Base-by-base conservation (phyloP, 2,888 invertebrate genomes). In the Conomelus anceps region DNA sequence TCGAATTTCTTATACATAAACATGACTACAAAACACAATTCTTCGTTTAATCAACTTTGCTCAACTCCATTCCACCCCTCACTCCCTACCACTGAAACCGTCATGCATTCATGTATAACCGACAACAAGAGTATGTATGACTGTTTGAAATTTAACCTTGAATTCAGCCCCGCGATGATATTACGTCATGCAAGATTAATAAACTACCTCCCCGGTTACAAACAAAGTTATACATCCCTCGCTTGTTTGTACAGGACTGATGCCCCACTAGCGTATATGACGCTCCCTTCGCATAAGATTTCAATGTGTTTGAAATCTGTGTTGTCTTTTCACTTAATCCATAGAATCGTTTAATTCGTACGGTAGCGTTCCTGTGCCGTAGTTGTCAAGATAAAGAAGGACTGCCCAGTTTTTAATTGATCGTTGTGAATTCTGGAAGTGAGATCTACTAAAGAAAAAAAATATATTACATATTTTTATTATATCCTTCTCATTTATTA, bases 1-100 rank as follows among this genome's bases (percentile, higher is more conserved):
- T 26, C 24, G 29, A 86, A 24, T 86, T 86, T 86, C 86, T 86
- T 86, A 86, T 86, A 86, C 86, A 86, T 86, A 86, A 26, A 86
- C 86, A 86, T 86, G 86, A 86, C 23, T 23, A 23, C 23, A 26
- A 26, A 86, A 86, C 29, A 20, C 24, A 20, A 86, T 86, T 86
- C 86, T 86, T 86, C 23, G 26, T 86, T 86, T 86, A 86, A 86
- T 86, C 86, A 86, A 86, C 86, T 86, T 86, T 23, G 22, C 23
- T 20, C 29, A 86, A 86, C 86, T 23, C 24, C 20, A 86, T 23
- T 13, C 86, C 24, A 23, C 17, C 24, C 3, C 86, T 24, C 29
- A 86, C 22, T 24, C 23, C 63, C 20, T 63, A n/a, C n/a, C 63
- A 63, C 63, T 63, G 63, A 63, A 63, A 63, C 63, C 63, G 63